phyloP scores from a whole-genome alignment of 1,140 invertebrate genomes.

The Acyrthosiphon pisum region DNA sequence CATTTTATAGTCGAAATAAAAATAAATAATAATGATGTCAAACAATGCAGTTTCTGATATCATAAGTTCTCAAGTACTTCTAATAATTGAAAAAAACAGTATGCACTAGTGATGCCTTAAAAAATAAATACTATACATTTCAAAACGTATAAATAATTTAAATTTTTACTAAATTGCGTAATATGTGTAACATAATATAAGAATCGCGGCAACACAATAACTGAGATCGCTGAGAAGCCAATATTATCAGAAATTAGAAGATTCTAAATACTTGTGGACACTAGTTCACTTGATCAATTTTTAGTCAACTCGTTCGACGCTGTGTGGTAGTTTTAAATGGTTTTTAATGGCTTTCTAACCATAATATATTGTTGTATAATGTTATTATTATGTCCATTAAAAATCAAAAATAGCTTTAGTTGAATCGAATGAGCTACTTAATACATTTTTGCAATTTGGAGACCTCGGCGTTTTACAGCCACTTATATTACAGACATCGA shows the following conservation, averaged over 20 bases:
- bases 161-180: background rate
- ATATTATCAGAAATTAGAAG: background rate
- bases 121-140: conserved; percentile 22
- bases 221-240: background rate
- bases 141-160: background rate
- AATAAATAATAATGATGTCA: background rate
- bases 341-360: too few species aligned
- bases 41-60: background rate
- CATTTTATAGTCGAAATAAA: background rate
- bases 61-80: background rate
- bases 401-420: background rate
- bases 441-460: conserved; percentile 21
- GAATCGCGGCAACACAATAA: background rate
- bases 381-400: background rate
- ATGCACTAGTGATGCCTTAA: background rate
- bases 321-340: conserved; percentile 16
- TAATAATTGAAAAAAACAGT: background rate
- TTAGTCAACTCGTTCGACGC: background rate
- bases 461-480: conserved; percentile 8
- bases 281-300: conserved; percentile 20
- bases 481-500: too few species aligned
- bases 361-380: background rate
- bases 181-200: background rate
- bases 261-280: conserved; percentile 11
- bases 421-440: background rate